These are phyloP conservation scores for Xanthia togata DNA, from an alignment of 2,888 invertebrate species.

Conservation along the genomic window DNA sequence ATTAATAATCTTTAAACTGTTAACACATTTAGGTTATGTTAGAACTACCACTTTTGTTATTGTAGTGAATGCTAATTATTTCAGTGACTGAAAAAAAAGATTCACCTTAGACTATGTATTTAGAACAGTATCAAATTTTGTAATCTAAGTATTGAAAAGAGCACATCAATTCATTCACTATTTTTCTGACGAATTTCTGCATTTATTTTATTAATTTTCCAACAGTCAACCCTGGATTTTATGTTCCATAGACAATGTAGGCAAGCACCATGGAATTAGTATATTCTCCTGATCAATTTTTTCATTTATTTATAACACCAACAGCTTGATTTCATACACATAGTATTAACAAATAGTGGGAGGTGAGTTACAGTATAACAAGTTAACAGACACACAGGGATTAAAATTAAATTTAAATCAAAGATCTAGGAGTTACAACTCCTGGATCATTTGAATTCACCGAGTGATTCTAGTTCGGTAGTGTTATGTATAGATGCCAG, in stretches of 20 bases:
- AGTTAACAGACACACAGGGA: no score
- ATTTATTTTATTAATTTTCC: constrained; percentile 60
- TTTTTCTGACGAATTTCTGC: constrained; percentile 63
- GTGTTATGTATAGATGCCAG: no score
- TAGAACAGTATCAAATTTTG: constrained; percentile 55
- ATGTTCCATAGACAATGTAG: constrained; percentile 31
- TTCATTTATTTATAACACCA: neutral
- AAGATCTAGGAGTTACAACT: no score
- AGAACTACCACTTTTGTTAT: constrained; percentile 70
- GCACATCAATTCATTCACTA: constrained; percentile 58
- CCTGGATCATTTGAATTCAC: no score
- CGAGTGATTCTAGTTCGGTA: no score
- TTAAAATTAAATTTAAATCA: no score
- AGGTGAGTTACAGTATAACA: no score
- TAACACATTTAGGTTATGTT: constrained; percentile 81
- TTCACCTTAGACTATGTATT: constrained; percentile 53
- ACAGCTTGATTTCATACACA: no score
- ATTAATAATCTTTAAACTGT: constrained; percentile 65
- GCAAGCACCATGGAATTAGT: neutral
- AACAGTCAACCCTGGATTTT: constrained; percentile 61
- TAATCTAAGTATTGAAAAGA: constrained; percentile 49
- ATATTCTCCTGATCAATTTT: neutral
- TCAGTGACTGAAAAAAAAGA: constrained; percentile 56
- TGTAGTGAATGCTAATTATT: constrained; percentile 53
- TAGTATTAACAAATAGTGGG: no score